Conservation (phyloP, 2,113 vertebrate species). For the Neolamprologus sp. region DNA sequence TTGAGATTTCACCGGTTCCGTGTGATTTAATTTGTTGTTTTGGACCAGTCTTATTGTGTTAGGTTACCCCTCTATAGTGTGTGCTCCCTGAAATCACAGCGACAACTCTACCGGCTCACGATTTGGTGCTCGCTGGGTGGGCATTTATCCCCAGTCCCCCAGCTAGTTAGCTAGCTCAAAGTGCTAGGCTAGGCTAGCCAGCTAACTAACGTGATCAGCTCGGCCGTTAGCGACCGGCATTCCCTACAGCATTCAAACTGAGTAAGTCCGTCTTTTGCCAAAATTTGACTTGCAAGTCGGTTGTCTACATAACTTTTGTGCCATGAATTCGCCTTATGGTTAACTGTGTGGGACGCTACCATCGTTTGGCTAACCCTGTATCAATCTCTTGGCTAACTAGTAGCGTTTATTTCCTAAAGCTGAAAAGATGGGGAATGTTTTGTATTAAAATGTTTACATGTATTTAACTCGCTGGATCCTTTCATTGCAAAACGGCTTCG, state of each 20-base stretch:
- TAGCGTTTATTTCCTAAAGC: neutral
- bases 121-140: constrained; percentile 48
- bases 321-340: neutral
- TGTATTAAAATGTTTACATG: neutral
- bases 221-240: neutral
- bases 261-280: constrained; percentile 21
- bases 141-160: constrained; percentile 49
- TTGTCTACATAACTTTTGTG: neutral
- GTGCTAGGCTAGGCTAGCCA: constrained; percentile 45
- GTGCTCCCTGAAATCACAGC: neutral
- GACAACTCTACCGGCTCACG: constrained; percentile 10
- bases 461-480: neutral
- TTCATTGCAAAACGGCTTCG: neutral
- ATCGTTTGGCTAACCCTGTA: neutral
- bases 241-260: neutral
- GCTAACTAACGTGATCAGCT: constrained; percentile 35
- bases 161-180: constrained; percentile 58
- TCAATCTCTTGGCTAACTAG: neutral
- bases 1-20: constrained; percentile 40
- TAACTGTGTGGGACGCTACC: neutral
- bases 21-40: constrained; percentile 13
- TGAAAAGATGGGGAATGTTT: neutral
- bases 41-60: constrained; percentile 28
- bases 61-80: constrained; percentile 1
- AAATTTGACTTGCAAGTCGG: neutral